These are phyloP conservation scores for Clangula hyemalis DNA, from an alignment of 2,797 vertebrate species.

Conservation along the genomic window DNA sequence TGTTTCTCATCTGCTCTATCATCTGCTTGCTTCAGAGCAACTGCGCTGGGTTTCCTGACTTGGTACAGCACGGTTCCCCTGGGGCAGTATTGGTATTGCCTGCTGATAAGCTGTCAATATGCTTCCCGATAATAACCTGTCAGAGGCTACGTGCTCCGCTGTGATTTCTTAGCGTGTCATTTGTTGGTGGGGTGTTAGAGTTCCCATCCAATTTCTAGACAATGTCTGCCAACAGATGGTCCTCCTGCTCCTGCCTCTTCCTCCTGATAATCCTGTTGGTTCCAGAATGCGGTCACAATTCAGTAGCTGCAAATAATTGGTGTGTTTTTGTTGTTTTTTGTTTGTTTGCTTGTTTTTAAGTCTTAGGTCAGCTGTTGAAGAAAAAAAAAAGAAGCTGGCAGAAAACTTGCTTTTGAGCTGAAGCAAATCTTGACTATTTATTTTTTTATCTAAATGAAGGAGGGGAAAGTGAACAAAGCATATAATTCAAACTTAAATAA, in stretches of 20 bases:
- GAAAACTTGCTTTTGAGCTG: neutral
- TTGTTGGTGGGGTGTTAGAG: neutral
- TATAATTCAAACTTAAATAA: neutral
- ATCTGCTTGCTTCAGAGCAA: neutral
- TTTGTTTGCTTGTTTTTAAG: neutral
- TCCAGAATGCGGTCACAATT: neutral
- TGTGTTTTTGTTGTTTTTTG: neutral
- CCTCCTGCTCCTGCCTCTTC: neutral
- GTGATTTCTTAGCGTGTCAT: neutral
- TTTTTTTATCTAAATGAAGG: neutral
- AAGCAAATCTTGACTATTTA: neutral
- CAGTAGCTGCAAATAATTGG: constrained; percentile 3
- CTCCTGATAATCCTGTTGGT: neutral
- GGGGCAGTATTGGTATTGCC: neutral
- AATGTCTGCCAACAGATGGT: neutral
- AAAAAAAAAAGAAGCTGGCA: neutral
- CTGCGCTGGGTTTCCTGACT: neutral
- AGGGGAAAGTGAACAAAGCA: neutral
- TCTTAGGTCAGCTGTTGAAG: neutral
- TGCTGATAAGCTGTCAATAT: neutral
- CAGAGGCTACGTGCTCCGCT: neutral
- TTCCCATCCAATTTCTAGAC: neutral
- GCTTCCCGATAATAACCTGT: neutral
- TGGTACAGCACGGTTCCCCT: neutral
- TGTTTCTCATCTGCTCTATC: neutral